Base-by-base conservation (phyloP, 1,140 invertebrate genomes). In the Drosophila rhopaloa region DNA sequence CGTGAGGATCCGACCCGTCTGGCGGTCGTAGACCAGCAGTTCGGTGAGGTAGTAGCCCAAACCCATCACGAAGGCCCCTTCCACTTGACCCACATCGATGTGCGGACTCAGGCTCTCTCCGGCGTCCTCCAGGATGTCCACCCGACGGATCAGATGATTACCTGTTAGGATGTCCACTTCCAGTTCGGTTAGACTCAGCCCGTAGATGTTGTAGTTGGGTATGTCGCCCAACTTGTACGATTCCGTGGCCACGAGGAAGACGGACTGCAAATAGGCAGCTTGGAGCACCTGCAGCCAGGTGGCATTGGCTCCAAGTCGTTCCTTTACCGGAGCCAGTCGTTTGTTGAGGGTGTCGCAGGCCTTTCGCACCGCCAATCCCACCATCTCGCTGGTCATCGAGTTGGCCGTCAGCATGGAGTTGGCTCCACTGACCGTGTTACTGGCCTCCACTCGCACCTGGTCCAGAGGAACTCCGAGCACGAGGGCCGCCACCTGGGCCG, bases 31-130 rank as follows among this genome's bases (percentile, higher is more conserved):
- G 2, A 94, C 92, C 16, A 97, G 81, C 47, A 95, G 93, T 92
- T 98, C 97, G 1, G 92, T 93, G 0, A 96, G 95, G 93, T 94
- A 97, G 77, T 96, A 96, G 8, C 97, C 97, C 3, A 97, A 68
- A 1, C 97, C 97, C 96, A 97, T 97, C 0, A 97, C 93, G 89
- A 97, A 97, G 1, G 96, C 96, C 19, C 97, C 97, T 35, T 91
- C 86, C 48, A 94, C 92, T 93, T 98, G 97, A 43, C 97, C 97
- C 50, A 98, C 92, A 92, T 98, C 97, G 14, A 88, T 68, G 71
- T 94, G 92, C 2, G 96, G 96, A 91, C 94, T 97, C 27, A 96
- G 86, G 91, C 95, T 96, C 41, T 94, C 92, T 0, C 96, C 96
- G 1, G 94, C 94, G 90, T 97, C 96, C 88, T 97, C 95, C 37